Evolutionary conservation across 2,888 invertebrate species (phyloP).

Genomic region (Platycheirus rosarum): DNA sequence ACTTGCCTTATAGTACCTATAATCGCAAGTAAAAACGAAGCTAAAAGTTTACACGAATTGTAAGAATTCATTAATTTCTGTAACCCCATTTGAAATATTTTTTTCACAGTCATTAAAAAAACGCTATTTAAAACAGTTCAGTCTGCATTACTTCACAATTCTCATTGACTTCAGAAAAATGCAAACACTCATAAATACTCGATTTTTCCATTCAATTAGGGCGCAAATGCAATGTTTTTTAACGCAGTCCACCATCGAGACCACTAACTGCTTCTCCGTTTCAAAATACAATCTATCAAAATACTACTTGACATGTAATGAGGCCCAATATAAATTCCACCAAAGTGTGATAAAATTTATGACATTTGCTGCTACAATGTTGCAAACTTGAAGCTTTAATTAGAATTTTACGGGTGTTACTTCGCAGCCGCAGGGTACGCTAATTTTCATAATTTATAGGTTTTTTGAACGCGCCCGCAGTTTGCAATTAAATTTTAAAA

Average conservation of each 20-base stretch:
- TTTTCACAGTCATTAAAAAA: too few species aligned
- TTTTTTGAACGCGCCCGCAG: slow-evolving; percentile 24
- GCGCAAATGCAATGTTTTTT: slow-evolving; percentile 37
- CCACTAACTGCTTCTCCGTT: too few species aligned
- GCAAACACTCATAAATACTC: slow-evolving; percentile 38
- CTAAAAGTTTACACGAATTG: too few species aligned
- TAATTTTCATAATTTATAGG: slow-evolving; percentile 38
- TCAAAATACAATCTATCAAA: slow-evolving; percentile 45
- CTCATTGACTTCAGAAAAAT: too few species aligned
- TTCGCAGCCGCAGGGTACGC: slow-evolving; percentile 35
- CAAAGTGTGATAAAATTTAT: slow-evolving; percentile 31
- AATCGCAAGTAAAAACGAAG: too few species aligned
- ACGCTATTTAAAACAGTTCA: too few species aligned
- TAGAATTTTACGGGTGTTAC: slow-evolving; percentile 10
- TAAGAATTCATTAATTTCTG: too few species aligned
- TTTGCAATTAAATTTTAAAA: slow-evolving; percentile 44
- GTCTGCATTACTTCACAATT: too few species aligned
- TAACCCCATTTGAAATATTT: too few species aligned
- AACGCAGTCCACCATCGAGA: slow-evolving; percentile 8
- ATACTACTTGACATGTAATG: slow-evolving; percentile 38
- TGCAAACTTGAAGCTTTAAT: slow-evolving; percentile 46
- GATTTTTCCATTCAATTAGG: slow-evolving; percentile 57
- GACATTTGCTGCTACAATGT: slow-evolving; percentile 48
- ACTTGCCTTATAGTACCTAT: too few species aligned
- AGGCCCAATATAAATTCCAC: slow-evolving; percentile 14